phyloP scores from a whole-genome alignment of 2,888 invertebrate species.

The Cetonia aurata region DNA sequence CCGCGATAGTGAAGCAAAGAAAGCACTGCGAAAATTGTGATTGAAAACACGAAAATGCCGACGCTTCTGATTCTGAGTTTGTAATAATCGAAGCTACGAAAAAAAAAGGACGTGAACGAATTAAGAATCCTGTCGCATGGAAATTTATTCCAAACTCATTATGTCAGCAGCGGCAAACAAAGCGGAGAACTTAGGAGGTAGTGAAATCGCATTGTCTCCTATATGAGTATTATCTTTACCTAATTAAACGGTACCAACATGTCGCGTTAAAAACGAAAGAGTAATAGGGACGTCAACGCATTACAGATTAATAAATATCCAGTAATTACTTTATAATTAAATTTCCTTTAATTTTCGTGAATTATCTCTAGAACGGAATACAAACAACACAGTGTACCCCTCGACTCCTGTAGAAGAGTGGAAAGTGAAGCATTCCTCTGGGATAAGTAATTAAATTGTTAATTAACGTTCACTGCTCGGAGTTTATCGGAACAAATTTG shows the following conservation, averaged over 20 bases:
- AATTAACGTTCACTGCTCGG: too few species aligned
- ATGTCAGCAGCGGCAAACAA: slow-evolving; percentile 19
- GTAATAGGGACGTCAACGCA: not conserved
- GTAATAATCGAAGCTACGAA: slow-evolving; percentile 6
- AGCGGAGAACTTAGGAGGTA: not conserved
- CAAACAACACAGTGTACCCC: too few species aligned
- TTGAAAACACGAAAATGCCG: slow-evolving; percentile 10
- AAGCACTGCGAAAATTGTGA: slow-evolving; percentile 2
- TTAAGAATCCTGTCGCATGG: not conserved
- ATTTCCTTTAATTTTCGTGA: not conserved
- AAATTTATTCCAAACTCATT: slow-evolving; percentile 36
- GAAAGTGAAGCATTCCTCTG: too few species aligned
- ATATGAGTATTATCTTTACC: slow-evolving; percentile 14
- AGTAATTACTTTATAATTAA: slow-evolving; percentile 22
- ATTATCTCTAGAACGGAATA: not conserved
- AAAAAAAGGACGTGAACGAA: not conserved
- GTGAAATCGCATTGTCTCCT: not conserved
- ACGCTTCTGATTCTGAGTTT: slow-evolving; percentile 29
- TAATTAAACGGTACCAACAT: slow-evolving; percentile 1
- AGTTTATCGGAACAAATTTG: too few species aligned
- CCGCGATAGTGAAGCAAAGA: not conserved
- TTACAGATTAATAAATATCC: slow-evolving; percentile 8
- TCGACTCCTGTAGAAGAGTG: too few species aligned
- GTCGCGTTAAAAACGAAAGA: not conserved
- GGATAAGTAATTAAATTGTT: too few species aligned